Evolutionary conservation across 2,888 invertebrate genomes (phyloP).

Genomic region (Meliscaeva auricollis): DNA sequence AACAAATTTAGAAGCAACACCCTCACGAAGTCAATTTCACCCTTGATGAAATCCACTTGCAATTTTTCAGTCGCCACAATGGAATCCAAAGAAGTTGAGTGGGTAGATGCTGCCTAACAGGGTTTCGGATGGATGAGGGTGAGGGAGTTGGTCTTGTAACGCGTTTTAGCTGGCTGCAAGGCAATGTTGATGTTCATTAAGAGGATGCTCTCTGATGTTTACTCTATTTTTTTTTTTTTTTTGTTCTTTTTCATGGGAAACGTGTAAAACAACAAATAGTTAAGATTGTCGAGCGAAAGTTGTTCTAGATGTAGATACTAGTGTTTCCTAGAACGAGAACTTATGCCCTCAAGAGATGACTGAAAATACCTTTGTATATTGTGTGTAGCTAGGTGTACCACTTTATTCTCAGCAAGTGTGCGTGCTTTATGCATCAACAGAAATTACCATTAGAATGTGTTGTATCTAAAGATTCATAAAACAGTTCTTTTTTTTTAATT

Average conservation of each 20-base stretch:
- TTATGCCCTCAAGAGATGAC: neutral
- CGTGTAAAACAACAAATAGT: conserved; percentile 60
- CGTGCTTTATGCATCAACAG: no score
- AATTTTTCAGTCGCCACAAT: conserved; percentile 74
- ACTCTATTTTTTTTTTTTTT: conserved; percentile 36
- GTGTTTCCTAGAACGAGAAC: neutral
- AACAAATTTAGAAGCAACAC: conserved; percentile 72
- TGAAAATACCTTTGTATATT: conserved; percentile 13
- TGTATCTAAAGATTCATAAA: no score
- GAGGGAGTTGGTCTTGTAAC: conserved; percentile 23
- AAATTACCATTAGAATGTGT: no score
- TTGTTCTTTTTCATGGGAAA: conserved; percentile 39
- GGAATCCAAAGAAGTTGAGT: conserved; percentile 55
- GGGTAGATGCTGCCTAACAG: neutral
- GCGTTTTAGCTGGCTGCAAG: conserved; percentile 32
- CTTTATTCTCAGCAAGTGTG: no score
- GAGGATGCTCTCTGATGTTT: conserved; percentile 50
- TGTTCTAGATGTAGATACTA: conserved; percentile 30
- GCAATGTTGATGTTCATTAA: conserved; percentile 66
- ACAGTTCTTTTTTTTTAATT: no score
- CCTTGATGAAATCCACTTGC: conserved; percentile 76
- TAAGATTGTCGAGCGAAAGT: conserved; percentile 57
- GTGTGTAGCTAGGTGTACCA: neutral
- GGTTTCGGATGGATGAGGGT: neutral
- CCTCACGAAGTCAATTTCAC: conserved; percentile 76